Evolutionary conservation across 2,797 vertebrate genomes (phyloP), one percentile per base, ranked within the genome.

Genomic region (Scolopax rusticola): DNA sequence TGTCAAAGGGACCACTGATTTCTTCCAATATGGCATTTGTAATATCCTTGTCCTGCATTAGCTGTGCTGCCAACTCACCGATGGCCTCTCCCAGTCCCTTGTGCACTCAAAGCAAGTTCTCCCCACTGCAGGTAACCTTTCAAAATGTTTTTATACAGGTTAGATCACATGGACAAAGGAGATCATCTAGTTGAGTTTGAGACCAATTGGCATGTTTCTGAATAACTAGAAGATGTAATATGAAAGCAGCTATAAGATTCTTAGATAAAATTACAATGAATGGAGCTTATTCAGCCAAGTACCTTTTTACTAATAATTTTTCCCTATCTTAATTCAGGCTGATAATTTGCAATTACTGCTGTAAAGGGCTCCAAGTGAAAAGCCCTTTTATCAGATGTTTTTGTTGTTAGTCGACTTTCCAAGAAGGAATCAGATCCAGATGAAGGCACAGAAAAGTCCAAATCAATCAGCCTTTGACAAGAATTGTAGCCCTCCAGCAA

Each of bases 391-490:
- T 97, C 93, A 93, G 90, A 95, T 90, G 71, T 90, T 97, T 94
- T 87, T 95, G 91, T 54, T 93, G 78, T 90, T 92, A 93, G 88
- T 87, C 0, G 3, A 53, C 90, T 87, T 95, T 89, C 80, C 91
- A 87, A 89, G 82, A 86, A 47, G 75, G 90, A 97, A 97, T 96
- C 91, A 87, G 90, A 96, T 93, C 95, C 95, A 97, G 96, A 97
- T 97, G 97, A 97, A 95, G 93, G 93, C 88, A 90, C 47, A 82
- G 65, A 88, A 90, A 95, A 97, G 88, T 92, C 95, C 63, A 93
- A 92, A 95, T 96, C 95, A 89, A 96, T 97, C 95, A 96, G 78
- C 71, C 64, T 87, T 92, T 91, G 95, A 96, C 96, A 96, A 86
- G 91, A 92, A 93, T 30, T 94, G 91, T 15, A 90, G 73, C 90